Evolutionary conservation across 2,113 vertebrate genomes (phyloP).

Genomic region (Phylloscopus trochilus): DNA sequence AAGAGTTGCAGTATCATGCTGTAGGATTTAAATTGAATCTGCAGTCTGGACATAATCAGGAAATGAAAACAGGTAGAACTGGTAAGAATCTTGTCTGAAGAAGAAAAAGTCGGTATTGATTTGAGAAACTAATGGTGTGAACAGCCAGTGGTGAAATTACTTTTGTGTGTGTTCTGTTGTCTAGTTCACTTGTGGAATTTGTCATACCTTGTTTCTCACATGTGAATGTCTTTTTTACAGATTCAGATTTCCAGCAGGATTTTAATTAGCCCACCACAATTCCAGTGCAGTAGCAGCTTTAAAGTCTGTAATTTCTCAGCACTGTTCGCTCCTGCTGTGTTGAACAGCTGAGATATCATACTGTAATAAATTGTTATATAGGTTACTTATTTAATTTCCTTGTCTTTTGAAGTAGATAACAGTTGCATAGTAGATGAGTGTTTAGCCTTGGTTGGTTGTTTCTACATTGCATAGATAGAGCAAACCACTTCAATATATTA

Average conservation of each 20-base stretch:
- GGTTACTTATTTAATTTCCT: not conserved
- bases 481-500: not conserved
- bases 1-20: not conserved
- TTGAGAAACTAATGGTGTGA: not conserved
- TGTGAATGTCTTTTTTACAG: not conserved
- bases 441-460: not conserved
- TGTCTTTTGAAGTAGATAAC: not conserved
- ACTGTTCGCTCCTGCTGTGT: not conserved
- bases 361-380: not conserved
- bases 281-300: not conserved
- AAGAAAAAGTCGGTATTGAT: not conserved
- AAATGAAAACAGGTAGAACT: not conserved
- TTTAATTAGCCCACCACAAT: not conserved
- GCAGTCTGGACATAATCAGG: not conserved
- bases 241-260: not conserved
- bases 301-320: not conserved
- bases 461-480: not conserved
- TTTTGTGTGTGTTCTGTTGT: not conserved
- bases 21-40: not conserved
- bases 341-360: not conserved
- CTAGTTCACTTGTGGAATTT: not conserved
- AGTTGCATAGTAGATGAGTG: not conserved
- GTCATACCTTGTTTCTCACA: not conserved
- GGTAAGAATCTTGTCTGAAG: not conserved
- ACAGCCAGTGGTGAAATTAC: not conserved